phyloP scores from a whole-genome alignment of 2,888 invertebrate genomes.

The Drosophila gaucha region DNA sequence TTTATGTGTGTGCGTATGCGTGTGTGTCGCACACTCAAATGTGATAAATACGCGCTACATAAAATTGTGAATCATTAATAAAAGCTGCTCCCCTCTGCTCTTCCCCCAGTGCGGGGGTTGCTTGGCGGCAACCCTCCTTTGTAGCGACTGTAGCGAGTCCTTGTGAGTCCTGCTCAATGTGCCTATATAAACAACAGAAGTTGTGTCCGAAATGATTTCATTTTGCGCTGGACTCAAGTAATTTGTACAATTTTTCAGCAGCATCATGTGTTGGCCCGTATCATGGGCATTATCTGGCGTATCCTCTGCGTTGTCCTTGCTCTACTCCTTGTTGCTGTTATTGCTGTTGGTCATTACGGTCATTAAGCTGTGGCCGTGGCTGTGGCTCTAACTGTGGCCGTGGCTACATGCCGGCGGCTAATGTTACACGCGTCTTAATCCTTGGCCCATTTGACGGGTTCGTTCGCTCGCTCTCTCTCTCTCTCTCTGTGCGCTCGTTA shows the following conservation, averaged over 20 bases:
- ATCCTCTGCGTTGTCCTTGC: constrained; percentile 39
- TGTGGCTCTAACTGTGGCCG: constrained; percentile 9
- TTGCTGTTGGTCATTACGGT: constrained; percentile 74
- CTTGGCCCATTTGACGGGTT: constrained; percentile 58
- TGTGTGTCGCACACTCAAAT: constrained; percentile 63
- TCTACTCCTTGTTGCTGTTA: constrained; percentile 31
- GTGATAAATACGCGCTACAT: constrained; percentile 73
- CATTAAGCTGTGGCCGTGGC: constrained; percentile 69
- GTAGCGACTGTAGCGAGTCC: constrained; percentile 1
- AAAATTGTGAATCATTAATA: constrained; percentile 81
- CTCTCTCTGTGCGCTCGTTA: constrained; percentile 36
- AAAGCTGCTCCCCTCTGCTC: constrained; percentile 47
- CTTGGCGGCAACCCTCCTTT: constrained; percentile 13
- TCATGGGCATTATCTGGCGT: constrained; percentile 56
- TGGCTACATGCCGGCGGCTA: constrained; percentile 50
- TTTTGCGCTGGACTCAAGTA: constrained; percentile 66
- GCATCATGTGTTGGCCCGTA: constrained; percentile 72
- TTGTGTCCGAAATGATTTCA: constrained; percentile 64
- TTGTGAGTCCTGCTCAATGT: constrained; percentile 20
- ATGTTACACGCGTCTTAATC: constrained; percentile 65
- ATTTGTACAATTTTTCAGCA: constrained; percentile 80
- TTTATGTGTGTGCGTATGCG: constrained; percentile 22
- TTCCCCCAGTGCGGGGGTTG: constrained; percentile 40
- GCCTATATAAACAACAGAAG: constrained; percentile 66
- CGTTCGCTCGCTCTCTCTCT: background rate